These are phyloP conservation scores for Nycteola revayana DNA, from an alignment of 2,888 invertebrate genomes.

Conservation along the genomic window DNA sequence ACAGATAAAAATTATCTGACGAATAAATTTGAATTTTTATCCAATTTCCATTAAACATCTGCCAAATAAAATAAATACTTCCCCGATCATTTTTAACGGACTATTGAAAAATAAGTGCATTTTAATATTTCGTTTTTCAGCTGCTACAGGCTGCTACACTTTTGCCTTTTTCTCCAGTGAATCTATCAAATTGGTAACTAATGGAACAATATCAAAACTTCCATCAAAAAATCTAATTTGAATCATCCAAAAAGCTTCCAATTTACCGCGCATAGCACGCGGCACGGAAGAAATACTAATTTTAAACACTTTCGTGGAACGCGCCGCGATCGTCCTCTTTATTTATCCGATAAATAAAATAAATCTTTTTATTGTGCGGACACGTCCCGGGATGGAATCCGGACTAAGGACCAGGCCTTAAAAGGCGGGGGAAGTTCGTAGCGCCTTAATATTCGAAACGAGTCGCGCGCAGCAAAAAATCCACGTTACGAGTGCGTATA, in stretches of 20 bases:
- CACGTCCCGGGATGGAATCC: conserved; percentile 71
- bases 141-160: too few species aligned
- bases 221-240: not conserved
- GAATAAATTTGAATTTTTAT: too few species aligned
- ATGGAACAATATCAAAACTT: too few species aligned
- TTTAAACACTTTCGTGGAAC: conserved; percentile 60
- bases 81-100: too few species aligned
- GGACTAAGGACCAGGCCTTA: conserved; percentile 65
- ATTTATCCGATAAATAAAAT: conserved; percentile 69
- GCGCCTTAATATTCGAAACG: conserved; percentile 61
- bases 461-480: conserved; percentile 63
- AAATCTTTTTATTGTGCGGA: conserved; percentile 68
- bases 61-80: too few species aligned
- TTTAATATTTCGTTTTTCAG: too few species aligned
- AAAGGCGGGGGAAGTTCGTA: conserved; percentile 68
- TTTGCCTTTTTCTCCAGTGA: too few species aligned
- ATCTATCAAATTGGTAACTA: too few species aligned
- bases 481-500: conserved; percentile 72
- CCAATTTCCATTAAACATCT: too few species aligned
- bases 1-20: too few species aligned
- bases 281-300: conserved; percentile 55
- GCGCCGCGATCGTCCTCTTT: conserved; percentile 45
- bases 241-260: conserved; percentile 19
- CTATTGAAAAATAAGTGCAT: too few species aligned
- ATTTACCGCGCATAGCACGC: conserved; percentile 41